These are phyloP conservation scores for Arctopsyche grandis DNA, from an alignment of 1,140 invertebrate genomes.

Conservation along the genomic window DNA sequence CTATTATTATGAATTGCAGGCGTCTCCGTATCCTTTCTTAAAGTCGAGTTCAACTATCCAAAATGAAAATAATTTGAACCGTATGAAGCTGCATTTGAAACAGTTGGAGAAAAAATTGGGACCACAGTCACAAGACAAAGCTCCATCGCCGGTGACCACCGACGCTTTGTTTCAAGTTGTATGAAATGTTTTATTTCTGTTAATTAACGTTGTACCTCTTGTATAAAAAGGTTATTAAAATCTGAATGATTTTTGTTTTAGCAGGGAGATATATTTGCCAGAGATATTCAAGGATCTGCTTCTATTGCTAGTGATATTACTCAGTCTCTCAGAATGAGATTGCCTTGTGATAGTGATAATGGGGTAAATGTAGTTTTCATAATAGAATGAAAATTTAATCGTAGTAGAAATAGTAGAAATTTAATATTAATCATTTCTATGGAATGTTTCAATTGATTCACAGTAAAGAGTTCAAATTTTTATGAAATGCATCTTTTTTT, in stretches of 20 bases:
- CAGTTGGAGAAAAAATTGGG: conserved; percentile 5
- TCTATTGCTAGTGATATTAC: conserved; percentile 14
- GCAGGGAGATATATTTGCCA: conserved; percentile 1
- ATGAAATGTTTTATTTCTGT: background rate
- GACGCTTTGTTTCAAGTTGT: conserved; percentile 11
- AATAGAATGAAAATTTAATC: too few relatives aligned
- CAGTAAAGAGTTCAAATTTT: too few relatives aligned
- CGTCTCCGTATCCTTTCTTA: background rate
- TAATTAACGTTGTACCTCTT: background rate
- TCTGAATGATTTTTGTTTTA: background rate
- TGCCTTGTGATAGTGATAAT: conserved; percentile 20
- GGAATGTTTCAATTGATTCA: too few relatives aligned
- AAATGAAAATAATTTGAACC: conserved; percentile 6
- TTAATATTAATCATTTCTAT: too few relatives aligned
- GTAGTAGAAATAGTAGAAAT: too few relatives aligned
- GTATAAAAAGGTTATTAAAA: background rate
- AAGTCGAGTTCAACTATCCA: background rate
- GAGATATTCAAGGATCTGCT: conserved; percentile 9
- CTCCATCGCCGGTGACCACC: background rate
- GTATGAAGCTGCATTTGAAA: background rate
- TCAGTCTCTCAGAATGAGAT: conserved; percentile 3
- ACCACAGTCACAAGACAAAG: background rate
- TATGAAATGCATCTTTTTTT: too few relatives aligned
- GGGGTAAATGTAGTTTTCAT: conserved; percentile 6
- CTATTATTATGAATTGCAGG: background rate